phyloP scores from a whole-genome alignment of 2,797 vertebrate genomes.

The Acanthurus leucopareius region DNA sequence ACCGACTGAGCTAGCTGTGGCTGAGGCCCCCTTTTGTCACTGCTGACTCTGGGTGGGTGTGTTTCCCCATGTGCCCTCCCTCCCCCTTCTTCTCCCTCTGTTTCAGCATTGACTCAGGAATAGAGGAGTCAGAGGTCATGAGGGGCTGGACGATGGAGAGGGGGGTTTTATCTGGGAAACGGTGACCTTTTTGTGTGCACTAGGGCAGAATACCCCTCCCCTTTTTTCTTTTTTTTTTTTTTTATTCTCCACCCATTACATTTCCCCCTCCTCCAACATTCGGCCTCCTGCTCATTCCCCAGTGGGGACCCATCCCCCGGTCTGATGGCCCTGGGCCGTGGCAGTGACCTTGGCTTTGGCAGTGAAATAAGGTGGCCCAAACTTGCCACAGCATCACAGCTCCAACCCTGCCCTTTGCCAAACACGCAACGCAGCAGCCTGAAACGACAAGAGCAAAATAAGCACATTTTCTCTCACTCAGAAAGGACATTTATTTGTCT shows the following conservation, averaged over 20 bases:
- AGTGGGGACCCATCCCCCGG: slow-evolving; percentile 78
- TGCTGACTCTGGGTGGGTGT: slow-evolving; percentile 76
- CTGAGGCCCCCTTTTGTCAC: slow-evolving; percentile 82
- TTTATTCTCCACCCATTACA: slow-evolving; percentile 68
- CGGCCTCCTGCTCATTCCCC: slow-evolving; percentile 78
- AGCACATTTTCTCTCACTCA: slow-evolving; percentile 59
- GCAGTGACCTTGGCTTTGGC: slow-evolving; percentile 90
- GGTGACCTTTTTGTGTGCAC: slow-evolving; percentile 90
- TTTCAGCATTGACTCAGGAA: slow-evolving; percentile 85
- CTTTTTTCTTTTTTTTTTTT: slow-evolving; percentile 75
- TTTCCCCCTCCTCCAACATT: slow-evolving; percentile 75
- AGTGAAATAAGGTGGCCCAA: slow-evolving; percentile 78
- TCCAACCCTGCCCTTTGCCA: slow-evolving; percentile 49
- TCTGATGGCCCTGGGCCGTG: slow-evolving; percentile 84
- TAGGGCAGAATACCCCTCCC: slow-evolving; percentile 91
- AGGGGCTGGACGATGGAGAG: slow-evolving; percentile 84
- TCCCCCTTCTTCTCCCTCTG: slow-evolving; percentile 80
- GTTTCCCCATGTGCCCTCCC: slow-evolving; percentile 70
- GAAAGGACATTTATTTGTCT: slow-evolving; percentile 69
- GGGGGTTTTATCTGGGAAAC: slow-evolving; percentile 83
- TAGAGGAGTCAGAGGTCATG: slow-evolving; percentile 88
- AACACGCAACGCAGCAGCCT: slow-evolving; percentile 59
- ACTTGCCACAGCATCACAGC: slow-evolving; percentile 64
- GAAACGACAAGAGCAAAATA: slow-evolving; percentile 59
- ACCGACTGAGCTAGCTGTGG: slow-evolving; percentile 68